phyloP scores from a whole-genome alignment of 1,140 invertebrate genomes.

The Atta texana region DNA sequence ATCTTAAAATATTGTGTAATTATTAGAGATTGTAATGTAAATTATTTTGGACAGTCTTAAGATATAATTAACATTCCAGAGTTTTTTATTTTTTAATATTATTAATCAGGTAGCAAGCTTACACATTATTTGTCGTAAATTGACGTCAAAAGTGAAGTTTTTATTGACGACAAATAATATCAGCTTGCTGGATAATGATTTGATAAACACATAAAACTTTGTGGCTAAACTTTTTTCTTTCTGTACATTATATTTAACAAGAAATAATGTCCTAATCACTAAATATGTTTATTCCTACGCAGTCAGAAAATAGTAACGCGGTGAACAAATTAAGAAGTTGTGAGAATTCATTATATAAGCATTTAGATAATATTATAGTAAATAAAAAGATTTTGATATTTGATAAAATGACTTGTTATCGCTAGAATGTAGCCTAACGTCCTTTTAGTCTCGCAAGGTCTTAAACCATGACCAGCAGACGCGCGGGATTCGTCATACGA shows the following conservation, averaged over 20 bases:
- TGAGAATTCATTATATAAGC: background rate
- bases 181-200: no score
- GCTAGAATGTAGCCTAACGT: conserved; percentile 53
- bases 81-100: no score
- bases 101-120: no score
- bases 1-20: background rate
- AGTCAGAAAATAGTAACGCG: background rate
- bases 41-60: background rate
- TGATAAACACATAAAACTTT: no score
- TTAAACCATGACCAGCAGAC: conserved; percentile 68
- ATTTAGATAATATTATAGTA: conserved; percentile 20
- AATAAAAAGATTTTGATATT: conserved; percentile 10
- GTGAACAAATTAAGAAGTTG: background rate
- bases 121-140: no score
- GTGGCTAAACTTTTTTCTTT: no score
- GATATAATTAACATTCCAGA: no score
- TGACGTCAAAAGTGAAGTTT: no score
- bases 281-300: background rate
- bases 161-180: no score
- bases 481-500: conserved; percentile 63
- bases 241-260: background rate
- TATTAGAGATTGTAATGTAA: background rate
- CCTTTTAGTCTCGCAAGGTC: conserved; percentile 35
- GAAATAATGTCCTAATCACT: background rate
- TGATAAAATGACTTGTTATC: background rate